Evolutionary conservation across 2,113 vertebrate species (phyloP).

Genomic region (Eupsittula cactorum): DNA sequence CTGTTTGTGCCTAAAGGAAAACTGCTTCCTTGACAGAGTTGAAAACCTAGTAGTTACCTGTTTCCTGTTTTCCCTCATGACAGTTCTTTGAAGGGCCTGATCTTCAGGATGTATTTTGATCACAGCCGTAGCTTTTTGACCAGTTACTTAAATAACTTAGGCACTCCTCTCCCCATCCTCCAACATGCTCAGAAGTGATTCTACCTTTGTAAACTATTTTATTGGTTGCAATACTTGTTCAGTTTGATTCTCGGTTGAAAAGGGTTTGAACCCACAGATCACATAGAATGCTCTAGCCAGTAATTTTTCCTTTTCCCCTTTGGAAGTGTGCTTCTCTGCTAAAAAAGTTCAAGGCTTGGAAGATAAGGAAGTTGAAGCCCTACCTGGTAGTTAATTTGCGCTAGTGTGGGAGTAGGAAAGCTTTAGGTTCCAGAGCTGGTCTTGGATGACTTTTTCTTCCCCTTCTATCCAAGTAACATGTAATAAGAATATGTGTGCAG

Average conservation of each 20-base stretch:
- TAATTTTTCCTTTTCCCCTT: neutral
- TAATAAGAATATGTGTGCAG: neutral
- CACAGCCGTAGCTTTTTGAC: neutral
- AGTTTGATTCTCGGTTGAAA: neutral
- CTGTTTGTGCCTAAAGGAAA: neutral
- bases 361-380: neutral
- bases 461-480: neutral
- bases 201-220: neutral
- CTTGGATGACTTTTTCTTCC: neutral
- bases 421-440: neutral
- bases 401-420: neutral
- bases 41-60: neutral
- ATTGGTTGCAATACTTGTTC: neutral
- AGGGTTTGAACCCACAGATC: neutral
- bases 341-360: neutral
- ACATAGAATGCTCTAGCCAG: neutral
- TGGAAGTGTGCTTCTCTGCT: neutral
- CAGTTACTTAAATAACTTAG: neutral
- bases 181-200: neutral
- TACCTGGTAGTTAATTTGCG: neutral
- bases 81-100: neutral
- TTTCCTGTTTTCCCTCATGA: neutral
- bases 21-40: neutral
- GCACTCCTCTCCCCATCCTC: rapidly evolving
- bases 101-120: neutral